phyloP scores from a whole-genome alignment of 1,140 invertebrate species.

The Sinonovacula constricta region DNA sequence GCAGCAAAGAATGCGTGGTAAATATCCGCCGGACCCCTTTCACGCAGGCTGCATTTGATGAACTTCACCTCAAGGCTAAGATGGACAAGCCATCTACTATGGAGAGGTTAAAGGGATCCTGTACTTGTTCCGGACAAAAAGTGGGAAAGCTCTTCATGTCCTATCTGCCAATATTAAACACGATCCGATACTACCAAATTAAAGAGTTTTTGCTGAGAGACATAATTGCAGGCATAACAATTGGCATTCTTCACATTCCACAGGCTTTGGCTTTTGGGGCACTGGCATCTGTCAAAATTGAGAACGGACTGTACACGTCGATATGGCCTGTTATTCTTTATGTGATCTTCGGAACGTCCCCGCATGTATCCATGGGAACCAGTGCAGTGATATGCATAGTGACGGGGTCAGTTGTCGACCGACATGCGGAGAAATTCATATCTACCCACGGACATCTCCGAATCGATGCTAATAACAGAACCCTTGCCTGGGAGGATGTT shows the following conservation, averaged over 20 bases:
- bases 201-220: constrained; percentile 75
- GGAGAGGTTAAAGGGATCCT: constrained; percentile 52
- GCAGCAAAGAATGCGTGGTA: constrained; percentile 51
- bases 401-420: constrained; percentile 72
- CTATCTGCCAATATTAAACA: constrained; percentile 72
- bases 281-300: constrained; percentile 79
- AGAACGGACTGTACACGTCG: constrained; percentile 81
- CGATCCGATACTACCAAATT: constrained; percentile 76
- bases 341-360: constrained; percentile 80
- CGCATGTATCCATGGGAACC: constrained; percentile 78
- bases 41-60: constrained; percentile 68
- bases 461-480: constrained; percentile 47
- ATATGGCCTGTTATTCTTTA: constrained; percentile 81
- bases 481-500: constrained; percentile 62
- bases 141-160: constrained; percentile 65
- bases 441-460: constrained; percentile 47
- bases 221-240: constrained; percentile 79
- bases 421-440: constrained; percentile 64
- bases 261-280: constrained; percentile 81
- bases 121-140: constrained; percentile 68
- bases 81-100: constrained; percentile 20
- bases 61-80: constrained; percentile 63
- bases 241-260: constrained; percentile 80
- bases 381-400: constrained; percentile 77
- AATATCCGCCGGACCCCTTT: constrained; percentile 56